Evolutionary conservation across 2,888 invertebrate species (phyloP).

Genomic region (Pseudanteris insignis): DNA sequence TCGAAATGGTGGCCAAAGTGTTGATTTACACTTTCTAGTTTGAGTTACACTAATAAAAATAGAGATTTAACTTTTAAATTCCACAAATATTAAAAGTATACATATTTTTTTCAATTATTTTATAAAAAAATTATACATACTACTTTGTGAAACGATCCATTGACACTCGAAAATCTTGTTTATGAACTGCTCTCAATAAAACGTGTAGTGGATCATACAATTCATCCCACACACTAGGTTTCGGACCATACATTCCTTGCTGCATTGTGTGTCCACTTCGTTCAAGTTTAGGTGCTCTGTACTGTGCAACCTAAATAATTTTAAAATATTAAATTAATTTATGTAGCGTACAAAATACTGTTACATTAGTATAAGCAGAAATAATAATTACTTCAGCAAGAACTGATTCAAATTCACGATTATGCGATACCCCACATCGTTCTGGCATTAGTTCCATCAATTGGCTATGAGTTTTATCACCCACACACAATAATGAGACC

Average conservation of each 20-base stretch:
- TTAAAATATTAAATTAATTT: too few species aligned
- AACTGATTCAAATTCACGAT: slow-evolving; percentile 86
- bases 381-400: slow-evolving; percentile 73
- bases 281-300: slow-evolving; percentile 89
- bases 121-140: slow-evolving; percentile 69
- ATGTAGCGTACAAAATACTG: too few species aligned
- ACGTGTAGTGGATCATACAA: slow-evolving; percentile 96
- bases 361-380: too few species aligned
- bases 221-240: slow-evolving; percentile 87
- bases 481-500: slow-evolving; percentile 90
- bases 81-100: too few species aligned
- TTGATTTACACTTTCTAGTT: slow-evolving; percentile 71
- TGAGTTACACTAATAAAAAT: slow-evolving; percentile 69
- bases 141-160: slow-evolving; percentile 92
- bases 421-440: slow-evolving; percentile 90
- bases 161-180: slow-evolving; percentile 91
- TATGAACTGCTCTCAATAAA: slow-evolving; percentile 86
- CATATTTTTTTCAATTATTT: too few species aligned
- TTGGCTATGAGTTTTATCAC: slow-evolving; percentile 95
- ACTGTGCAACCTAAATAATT: slow-evolving; percentile 85
- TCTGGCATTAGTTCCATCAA: slow-evolving; percentile 96
- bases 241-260: slow-evolving; percentile 89
- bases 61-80: slow-evolving; percentile 52
- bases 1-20: slow-evolving; percentile 85
- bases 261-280: slow-evolving; percentile 74